Evolutionary conservation across 2,113 vertebrate genomes (phyloP).

Genomic region (Dinomys branickii): DNA sequence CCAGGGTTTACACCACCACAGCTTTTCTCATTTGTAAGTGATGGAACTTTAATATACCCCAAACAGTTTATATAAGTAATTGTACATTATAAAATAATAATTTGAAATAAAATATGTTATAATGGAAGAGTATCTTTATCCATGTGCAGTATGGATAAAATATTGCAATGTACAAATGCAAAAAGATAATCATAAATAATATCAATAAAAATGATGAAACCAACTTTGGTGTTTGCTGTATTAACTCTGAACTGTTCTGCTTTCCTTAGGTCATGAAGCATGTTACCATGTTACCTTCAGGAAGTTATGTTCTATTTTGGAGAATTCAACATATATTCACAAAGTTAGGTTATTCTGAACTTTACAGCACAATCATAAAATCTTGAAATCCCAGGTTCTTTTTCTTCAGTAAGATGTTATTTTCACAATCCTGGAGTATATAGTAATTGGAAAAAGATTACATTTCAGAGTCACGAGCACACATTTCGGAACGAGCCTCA

Average conservation of each 20-base stretch:
- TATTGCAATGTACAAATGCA: neutral
- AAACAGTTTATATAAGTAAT: neutral
- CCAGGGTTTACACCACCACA: neutral
- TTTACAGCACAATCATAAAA: neutral
- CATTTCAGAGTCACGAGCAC: neutral
- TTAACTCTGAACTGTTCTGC: neutral
- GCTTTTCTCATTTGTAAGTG: neutral
- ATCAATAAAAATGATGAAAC: conserved; percentile 9
- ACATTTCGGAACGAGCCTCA: neutral
- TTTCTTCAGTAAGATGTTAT: neutral
- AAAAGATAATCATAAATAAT: conserved; percentile 4
- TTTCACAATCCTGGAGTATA: neutral
- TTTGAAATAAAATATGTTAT: neutral
- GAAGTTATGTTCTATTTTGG: neutral
- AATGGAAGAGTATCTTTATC: neutral
- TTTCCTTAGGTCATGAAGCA: neutral
- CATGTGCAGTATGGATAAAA: neutral
- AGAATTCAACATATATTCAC: neutral
- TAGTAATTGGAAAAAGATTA: neutral
- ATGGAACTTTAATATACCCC: neutral
- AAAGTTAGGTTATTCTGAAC: neutral
- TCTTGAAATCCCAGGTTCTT: neutral
- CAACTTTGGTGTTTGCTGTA: neutral
- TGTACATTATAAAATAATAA: neutral
- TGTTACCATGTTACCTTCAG: neutral